Evolutionary conservation across 2,113 vertebrate species (phyloP).

Genomic region (Dolichotis patagonum): DNA sequence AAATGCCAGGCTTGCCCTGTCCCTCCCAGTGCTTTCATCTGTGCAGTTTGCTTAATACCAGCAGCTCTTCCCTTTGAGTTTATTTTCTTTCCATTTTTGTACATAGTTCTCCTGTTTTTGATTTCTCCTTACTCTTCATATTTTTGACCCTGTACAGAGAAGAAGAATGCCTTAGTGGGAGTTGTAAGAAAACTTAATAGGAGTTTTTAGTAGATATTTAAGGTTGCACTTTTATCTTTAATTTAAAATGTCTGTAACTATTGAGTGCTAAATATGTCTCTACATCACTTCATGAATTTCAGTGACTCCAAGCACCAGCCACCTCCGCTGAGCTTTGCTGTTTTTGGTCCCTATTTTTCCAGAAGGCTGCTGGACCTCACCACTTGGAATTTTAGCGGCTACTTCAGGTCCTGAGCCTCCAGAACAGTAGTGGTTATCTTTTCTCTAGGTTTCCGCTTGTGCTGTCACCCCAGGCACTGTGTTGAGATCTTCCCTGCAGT

Average conservation of each 20-base stretch:
- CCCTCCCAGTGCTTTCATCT: not conserved
- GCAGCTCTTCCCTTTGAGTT: not conserved
- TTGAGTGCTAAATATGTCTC: not conserved
- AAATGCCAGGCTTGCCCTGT: not conserved
- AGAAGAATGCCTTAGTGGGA: not conserved
- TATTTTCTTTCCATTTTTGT: constrained; percentile 4
- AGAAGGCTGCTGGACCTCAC: not conserved
- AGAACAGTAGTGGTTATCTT: not conserved
- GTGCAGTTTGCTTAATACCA: not conserved
- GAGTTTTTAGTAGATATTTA: not conserved
- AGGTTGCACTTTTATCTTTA: not conserved
- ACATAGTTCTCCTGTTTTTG: not conserved
- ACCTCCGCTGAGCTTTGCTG: not conserved
- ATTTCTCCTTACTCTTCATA: not conserved
- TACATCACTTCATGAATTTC: not conserved
- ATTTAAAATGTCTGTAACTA: constrained; percentile 4
- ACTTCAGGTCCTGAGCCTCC: not conserved
- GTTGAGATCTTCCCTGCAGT: not conserved
- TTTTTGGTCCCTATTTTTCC: not conserved
- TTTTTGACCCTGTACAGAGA: not conserved
- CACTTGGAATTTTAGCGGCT: not conserved
- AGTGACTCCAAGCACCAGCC: not conserved
- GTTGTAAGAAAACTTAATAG: not conserved
- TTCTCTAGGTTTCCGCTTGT: not conserved
- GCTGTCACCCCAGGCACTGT: not conserved